phyloP scores from a whole-genome alignment of 2,888 invertebrate genomes.

The Exephanes ischioxanthus region DNA sequence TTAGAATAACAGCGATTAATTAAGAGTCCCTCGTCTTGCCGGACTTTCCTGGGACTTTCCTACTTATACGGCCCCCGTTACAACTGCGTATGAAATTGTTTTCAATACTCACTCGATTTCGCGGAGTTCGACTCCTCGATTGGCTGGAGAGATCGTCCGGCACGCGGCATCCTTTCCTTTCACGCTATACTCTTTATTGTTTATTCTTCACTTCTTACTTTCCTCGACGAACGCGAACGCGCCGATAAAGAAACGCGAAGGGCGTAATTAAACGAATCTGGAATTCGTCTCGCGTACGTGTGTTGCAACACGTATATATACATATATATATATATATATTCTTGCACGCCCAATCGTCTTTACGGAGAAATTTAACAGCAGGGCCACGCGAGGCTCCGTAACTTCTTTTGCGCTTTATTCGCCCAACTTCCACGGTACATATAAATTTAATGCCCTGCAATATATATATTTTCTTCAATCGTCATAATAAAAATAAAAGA shows the following conservation, averaged over 20 bases:
- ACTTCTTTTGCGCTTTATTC: not conserved
- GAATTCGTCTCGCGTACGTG: not conserved
- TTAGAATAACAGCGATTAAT: not conserved
- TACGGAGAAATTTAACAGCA: not conserved
- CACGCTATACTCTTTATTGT: not conserved
- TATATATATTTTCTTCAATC: too few relatives aligned
- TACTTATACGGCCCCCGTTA: not conserved
- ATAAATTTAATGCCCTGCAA: not conserved
- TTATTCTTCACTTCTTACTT: not conserved
- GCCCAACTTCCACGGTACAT: not conserved
- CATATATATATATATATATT: not conserved
- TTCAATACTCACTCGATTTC: constrained; percentile 75
- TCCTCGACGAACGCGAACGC: not conserved
- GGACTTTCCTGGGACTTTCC: not conserved
- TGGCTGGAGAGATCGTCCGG: constrained; percentile 77
- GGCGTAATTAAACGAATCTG: constrained; percentile 33
- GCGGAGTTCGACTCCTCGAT: constrained; percentile 81
- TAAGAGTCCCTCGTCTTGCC: not conserved
- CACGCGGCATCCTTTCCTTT: constrained; percentile 76
- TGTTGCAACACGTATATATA: not conserved
- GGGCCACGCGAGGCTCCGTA: not conserved
- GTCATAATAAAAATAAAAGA: not conserved
- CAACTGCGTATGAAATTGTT: not conserved
- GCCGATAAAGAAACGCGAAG: not conserved
- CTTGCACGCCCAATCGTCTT: not conserved